Conservation (phyloP, 2,113 vertebrate species). For the Thermophis baileyi region DNA sequence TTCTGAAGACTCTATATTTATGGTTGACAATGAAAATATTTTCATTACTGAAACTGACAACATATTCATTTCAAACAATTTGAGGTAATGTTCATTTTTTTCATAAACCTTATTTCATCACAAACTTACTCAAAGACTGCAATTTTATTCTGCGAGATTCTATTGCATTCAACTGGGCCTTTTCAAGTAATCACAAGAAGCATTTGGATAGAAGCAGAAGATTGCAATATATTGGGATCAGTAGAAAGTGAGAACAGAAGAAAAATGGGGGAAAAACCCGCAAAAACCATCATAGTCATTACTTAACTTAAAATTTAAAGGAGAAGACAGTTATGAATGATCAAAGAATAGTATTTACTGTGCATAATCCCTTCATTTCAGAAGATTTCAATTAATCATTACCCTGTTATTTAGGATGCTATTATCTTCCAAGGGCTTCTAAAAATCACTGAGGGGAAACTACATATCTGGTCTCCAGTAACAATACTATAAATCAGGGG, state of each 20-base stretch:
- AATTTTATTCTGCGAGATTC: neutral
- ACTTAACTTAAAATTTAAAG: neutral
- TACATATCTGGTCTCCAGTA: neutral
- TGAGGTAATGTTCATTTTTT: neutral
- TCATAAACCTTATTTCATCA: neutral
- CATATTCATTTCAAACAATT: neutral
- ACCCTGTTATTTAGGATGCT: neutral
- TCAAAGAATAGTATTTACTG: neutral
- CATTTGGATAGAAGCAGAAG: neutral
- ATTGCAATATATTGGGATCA: slow-evolving; percentile 29
- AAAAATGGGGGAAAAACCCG: neutral
- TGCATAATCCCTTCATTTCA: neutral
- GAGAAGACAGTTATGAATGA: neutral
- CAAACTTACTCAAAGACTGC: neutral
- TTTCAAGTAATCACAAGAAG: neutral
- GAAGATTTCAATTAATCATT: neutral
- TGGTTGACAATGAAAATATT: neutral
- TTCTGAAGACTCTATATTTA: neutral
- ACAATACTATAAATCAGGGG: neutral
- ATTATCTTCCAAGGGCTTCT: neutral
- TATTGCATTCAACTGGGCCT: neutral
- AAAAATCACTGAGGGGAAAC: neutral
- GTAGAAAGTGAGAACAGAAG: neutral
- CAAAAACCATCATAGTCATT: neutral
- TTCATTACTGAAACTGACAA: neutral